Evolutionary conservation across 2,113 vertebrate genomes (phyloP).

Genomic region (Pycnonotus jocosus): DNA sequence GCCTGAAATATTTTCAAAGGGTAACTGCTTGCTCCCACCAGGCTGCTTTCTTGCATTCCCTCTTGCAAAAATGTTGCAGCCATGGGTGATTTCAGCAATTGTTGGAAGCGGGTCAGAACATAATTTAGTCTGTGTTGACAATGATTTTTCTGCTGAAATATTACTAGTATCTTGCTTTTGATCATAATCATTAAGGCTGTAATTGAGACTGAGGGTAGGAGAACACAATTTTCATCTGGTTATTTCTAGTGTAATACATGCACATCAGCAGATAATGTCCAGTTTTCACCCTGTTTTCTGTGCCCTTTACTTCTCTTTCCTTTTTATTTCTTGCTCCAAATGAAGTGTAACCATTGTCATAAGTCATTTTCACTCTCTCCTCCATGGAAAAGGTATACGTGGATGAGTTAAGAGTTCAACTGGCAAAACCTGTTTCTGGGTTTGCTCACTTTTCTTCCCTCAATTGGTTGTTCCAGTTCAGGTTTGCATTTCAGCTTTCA

Average conservation of each 20-base stretch:
- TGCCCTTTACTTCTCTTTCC: not conserved
- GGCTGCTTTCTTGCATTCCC: not conserved
- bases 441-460: not conserved
- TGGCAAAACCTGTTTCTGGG: not conserved
- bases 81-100: not conserved
- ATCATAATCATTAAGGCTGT: not conserved
- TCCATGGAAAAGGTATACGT: not conserved
- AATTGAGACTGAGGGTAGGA: not conserved
- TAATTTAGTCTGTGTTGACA: not conserved
- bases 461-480: not conserved
- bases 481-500: not conserved
- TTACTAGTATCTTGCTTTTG: not conserved
- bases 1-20: not conserved
- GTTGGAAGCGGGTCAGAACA: not conserved
- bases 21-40: not conserved
- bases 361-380: not conserved
- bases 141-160: not conserved
- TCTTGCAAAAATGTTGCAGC: not conserved
- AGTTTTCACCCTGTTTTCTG: not conserved
- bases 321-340: not conserved
- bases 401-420: not conserved
- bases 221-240: not conserved
- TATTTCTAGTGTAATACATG: not conserved
- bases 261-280: not conserved
- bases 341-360: not conserved